Base-by-base conservation (phyloP, 2,888 invertebrate genomes). In the Muschampia plurimacula region DNA sequence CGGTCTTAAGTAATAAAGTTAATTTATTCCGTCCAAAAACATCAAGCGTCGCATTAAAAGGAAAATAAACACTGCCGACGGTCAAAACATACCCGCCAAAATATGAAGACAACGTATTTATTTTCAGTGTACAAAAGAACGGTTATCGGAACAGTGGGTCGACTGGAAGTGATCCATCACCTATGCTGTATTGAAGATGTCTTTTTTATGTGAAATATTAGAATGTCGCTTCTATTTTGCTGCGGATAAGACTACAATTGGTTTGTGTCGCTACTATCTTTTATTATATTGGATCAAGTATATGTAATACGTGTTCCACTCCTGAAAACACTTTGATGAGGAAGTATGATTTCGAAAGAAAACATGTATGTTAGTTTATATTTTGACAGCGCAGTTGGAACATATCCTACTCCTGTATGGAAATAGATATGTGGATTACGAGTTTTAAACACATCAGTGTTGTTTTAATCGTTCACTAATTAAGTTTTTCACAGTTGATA, bases 401-500 rank as follows among this genome's bases (percentile, higher is more conserved):
- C 73, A 74, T 76, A 80, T 74, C 78, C 80, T 79, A 77, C 78
- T 80, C 77, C 72, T 74, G 75, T 82, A 76, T 77, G 76, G 74
- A 78, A 77, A 79, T 78, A 76, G 75, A 77, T 76, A 75, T 77
- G 75, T 76, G 74, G 69, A 75, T 74, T 75, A 76, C 66, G 73
- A 72, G 73, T 69, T 73, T 75, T 63, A 9, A 66, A 70, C 67
- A 75, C 49, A 69, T 57, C 52, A 63, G 72, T 76, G 74, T 71
- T 67, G 72, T 74, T 67, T 74, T 75, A 75, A 78, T 75, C 73
- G 74, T 77, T 75, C 68, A 73, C 69, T 77, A 75, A 75, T 73
- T 66, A 65, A 64, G 55, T 55, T 67, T 77, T 77, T 75, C 76
- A 74, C 65, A 36, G 49, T 44, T 49, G 12, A 62, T 60, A 49